These are phyloP conservation scores for Reticulitermes lucifugus DNA, from an alignment of 2,888 invertebrate genomes.

Conservation along the genomic window DNA sequence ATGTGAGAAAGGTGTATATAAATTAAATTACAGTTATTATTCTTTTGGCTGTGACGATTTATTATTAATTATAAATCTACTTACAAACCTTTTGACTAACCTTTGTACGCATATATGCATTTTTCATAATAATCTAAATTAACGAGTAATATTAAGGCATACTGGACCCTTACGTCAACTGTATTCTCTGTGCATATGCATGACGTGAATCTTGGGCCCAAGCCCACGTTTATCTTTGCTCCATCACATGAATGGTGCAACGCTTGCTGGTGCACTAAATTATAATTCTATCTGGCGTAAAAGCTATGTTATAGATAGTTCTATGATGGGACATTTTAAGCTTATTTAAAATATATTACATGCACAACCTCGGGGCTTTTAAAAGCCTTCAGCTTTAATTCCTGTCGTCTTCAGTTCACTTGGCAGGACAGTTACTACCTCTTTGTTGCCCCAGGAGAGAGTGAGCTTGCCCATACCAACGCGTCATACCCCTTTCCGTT, in stretches of 20 bases:
- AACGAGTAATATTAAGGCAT: no score
- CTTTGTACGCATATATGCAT: no score
- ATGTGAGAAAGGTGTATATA: no score
- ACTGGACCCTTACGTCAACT: no score
- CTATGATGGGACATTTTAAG: background rate
- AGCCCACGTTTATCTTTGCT: no score
- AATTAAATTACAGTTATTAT: no score
- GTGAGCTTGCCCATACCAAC: background rate
- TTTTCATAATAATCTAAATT: no score
- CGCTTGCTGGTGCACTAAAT: background rate
- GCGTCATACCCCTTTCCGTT: slow-evolving; percentile 13
- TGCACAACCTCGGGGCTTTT: background rate
- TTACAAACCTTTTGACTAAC: no score
- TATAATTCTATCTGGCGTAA: background rate
- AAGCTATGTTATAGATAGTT: background rate
- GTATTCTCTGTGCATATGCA: no score
- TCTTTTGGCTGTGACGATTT: no score
- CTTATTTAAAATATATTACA: background rate
- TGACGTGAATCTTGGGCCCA: no score
- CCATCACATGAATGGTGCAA: background rate
- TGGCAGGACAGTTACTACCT: background rate
- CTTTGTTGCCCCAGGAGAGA: slow-evolving; percentile 22
- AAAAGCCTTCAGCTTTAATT: slow-evolving; percentile 19
- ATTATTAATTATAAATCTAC: no score
- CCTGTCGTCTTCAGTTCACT: slow-evolving; percentile 10